These are phyloP conservation scores for Eulacestoma nigropectus DNA, from an alignment of 2,113 vertebrate genomes.

Conservation along the genomic window DNA sequence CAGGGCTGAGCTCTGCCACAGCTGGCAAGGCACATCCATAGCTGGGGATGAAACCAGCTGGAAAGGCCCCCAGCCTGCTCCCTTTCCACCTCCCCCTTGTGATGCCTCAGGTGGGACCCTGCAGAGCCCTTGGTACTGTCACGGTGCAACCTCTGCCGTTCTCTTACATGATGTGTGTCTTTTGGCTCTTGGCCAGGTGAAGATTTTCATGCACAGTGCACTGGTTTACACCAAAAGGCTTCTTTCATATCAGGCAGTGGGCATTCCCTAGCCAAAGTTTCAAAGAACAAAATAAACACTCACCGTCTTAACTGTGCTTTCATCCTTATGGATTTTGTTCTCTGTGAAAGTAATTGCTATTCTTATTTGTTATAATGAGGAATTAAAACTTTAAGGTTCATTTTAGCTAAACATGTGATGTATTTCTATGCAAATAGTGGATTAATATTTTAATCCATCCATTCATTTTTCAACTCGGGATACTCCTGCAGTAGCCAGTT, in stretches of 20 bases:
- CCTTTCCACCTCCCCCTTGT: neutral
- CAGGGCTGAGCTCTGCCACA: neutral
- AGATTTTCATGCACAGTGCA: neutral
- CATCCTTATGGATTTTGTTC: neutral
- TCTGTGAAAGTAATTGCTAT: neutral
- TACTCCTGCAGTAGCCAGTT: neutral
- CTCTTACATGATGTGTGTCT: neutral
- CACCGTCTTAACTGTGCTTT: neutral
- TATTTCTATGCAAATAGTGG: neutral
- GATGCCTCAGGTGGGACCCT: accelerated
- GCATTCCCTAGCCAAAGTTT: neutral
- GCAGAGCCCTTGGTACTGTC: accelerated
- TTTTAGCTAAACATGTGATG: neutral
- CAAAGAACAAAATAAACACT: neutral
- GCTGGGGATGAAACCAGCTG: neutral
- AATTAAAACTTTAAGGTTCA: neutral
- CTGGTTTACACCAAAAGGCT: neutral
- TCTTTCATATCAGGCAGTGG: neutral
- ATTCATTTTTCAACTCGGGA: neutral
- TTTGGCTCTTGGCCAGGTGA: neutral
- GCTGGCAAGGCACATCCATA: neutral
- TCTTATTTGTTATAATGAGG: neutral
- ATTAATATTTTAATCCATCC: neutral
- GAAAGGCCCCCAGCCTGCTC: neutral
- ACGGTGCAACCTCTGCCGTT: neutral